phyloP scores from a whole-genome alignment of 2,888 invertebrate species.

The Limnephilus rhombicus region DNA sequence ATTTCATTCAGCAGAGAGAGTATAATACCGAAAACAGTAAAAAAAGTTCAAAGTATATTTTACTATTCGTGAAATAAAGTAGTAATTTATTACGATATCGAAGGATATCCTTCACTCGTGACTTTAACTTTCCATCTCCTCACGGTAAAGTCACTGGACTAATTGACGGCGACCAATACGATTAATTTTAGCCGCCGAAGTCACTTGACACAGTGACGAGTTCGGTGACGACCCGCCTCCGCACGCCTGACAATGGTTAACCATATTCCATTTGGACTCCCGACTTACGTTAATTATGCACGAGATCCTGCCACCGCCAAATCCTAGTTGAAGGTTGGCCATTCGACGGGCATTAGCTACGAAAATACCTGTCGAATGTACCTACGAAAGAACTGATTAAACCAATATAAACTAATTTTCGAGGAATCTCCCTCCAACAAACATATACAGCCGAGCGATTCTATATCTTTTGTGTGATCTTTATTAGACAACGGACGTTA shows the following conservation, averaged over 20 bases:
- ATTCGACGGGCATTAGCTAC: background rate
- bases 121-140: background rate
- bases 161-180: background rate
- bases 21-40: too few relatives aligned
- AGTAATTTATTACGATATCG: background rate
- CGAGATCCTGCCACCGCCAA: background rate
- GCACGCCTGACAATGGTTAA: background rate
- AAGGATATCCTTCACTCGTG: background rate
- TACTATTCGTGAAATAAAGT: background rate
- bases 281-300: background rate
- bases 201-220: background rate
- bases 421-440: background rate
- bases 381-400: background rate
- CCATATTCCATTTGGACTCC: background rate
- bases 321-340: background rate
- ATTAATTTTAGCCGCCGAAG: background rate
- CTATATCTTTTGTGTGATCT: too few relatives aligned
- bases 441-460: too few relatives aligned
- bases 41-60: too few relatives aligned
- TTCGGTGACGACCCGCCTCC: background rate
- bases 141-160: background rate
- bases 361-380: background rate
- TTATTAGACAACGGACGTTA: too few relatives aligned
- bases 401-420: background rate
- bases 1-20: too few relatives aligned